phyloP scores from a whole-genome alignment of 2,113 vertebrate genomes.

The Columba livia region DNA sequence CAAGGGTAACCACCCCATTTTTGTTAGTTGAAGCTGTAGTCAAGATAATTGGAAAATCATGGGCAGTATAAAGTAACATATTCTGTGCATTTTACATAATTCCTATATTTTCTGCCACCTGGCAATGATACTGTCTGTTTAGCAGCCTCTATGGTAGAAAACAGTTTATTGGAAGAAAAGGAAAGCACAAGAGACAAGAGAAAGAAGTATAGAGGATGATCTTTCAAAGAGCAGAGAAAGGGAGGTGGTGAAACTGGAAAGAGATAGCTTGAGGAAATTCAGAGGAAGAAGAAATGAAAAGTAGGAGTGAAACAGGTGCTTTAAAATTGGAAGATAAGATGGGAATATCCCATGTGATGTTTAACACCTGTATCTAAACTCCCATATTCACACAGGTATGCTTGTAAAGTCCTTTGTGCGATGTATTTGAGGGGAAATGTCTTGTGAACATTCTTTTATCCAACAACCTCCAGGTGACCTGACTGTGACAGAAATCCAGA shows the following conservation, averaged over 20 bases:
- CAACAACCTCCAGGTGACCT: accelerated
- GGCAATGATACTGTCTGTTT: background rate
- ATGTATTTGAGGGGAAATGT: background rate
- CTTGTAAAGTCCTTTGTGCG: background rate
- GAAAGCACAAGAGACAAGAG: background rate
- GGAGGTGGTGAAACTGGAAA: background rate
- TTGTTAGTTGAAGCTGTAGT: background rate
- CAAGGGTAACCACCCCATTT: background rate
- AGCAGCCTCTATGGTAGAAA: background rate
- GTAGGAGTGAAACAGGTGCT: background rate
- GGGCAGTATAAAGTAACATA: background rate
- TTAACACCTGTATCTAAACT: background rate
- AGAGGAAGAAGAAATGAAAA: background rate
- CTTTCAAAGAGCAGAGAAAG: background rate
- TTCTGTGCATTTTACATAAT: background rate
- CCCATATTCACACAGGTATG: background rate
- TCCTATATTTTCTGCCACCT: conserved; percentile 9
- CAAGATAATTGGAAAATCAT: background rate
- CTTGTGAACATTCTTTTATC: background rate
- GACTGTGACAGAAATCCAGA: background rate
- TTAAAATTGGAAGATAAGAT: background rate
- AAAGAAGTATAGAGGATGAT: background rate
- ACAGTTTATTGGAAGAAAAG: background rate
- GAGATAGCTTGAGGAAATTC: background rate
- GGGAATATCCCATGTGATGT: background rate